Evolutionary conservation across 1,140 invertebrate species (phyloP).

Genomic region (Trinorchestia longiramus): DNA sequence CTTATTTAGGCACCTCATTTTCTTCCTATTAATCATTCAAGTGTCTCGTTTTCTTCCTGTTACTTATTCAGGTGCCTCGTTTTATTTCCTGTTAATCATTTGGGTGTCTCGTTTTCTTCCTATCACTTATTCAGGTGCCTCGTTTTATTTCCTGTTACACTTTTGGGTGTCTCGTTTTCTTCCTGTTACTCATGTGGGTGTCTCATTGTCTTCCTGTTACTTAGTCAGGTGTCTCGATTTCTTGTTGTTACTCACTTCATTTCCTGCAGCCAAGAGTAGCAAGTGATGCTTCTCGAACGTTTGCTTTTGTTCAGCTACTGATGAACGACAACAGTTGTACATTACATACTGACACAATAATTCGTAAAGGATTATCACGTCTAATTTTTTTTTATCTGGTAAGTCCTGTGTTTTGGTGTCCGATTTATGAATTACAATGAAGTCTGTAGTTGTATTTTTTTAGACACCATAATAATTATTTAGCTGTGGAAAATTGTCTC

Average conservation of each 20-base stretch:
- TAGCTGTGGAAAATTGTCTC: not conserved
- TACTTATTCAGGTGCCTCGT: not conserved
- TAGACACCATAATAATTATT: not conserved
- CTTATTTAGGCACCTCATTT: not conserved
- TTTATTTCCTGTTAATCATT: not conserved
- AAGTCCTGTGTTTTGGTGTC: not conserved
- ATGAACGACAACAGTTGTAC: not conserved
- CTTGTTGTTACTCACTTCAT: not conserved
- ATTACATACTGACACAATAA: not conserved
- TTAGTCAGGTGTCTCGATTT: not conserved
- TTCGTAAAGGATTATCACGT: not conserved
- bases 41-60: not conserved
- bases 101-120: not conserved
- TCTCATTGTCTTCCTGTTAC: not conserved
- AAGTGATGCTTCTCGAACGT: not conserved
- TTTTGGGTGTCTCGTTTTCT: not conserved
- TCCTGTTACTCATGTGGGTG: not conserved
- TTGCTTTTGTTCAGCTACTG: not conserved
- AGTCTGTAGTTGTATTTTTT: not conserved
- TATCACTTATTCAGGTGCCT: not conserved
- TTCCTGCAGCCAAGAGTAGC: not conserved
- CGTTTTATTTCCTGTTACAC: not conserved
- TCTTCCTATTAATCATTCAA: not conserved
- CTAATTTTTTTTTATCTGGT: not conserved
- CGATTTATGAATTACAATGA: not conserved